Conservation (phyloP, 2,888 invertebrate genomes). For the Dasysyrphus tricinctus region DNA sequence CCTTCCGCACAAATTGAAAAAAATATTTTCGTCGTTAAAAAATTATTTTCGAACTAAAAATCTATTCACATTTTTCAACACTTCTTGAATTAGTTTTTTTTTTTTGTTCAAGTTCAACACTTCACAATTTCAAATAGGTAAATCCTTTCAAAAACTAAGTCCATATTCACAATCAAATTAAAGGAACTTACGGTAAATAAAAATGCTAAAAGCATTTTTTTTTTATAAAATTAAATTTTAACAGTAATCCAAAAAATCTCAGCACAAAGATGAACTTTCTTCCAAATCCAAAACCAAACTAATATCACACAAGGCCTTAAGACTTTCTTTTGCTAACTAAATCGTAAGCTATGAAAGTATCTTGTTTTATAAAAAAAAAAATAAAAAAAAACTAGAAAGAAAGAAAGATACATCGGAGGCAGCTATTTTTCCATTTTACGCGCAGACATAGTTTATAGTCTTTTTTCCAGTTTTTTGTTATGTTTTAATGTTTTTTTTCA, state of each 20-base stretch:
- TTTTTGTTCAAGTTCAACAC: not conserved
- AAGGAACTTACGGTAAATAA: constrained; percentile 6
- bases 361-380: constrained; percentile 80
- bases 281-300: constrained; percentile 56
- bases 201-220: constrained; percentile 28
- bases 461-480: constrained; percentile 34
- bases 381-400: constrained; percentile 4
- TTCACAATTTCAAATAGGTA: not conserved
- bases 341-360: constrained; percentile 82
- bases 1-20: not conserved
- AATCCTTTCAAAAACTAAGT: not conserved
- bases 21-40: not conserved
- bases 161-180: not conserved
- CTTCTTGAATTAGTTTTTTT: not conserved
- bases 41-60: too few species aligned
- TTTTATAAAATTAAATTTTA: not conserved
- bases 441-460: constrained; percentile 51
- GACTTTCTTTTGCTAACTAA: constrained; percentile 83
- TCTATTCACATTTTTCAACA: not conserved
- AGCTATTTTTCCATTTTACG: constrained; percentile 55
- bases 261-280: constrained; percentile 49
- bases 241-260: not conserved
- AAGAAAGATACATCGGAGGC: constrained; percentile 67
- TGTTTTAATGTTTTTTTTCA: constrained; percentile 16
- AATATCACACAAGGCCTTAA: constrained; percentile 76